Percentiles rank a stretch among this genome's conserved stretches.
Evolutionary conservation across 2,113 vertebrate genomes (phyloP).

Genomic region (Mirza zaza): DNA sequence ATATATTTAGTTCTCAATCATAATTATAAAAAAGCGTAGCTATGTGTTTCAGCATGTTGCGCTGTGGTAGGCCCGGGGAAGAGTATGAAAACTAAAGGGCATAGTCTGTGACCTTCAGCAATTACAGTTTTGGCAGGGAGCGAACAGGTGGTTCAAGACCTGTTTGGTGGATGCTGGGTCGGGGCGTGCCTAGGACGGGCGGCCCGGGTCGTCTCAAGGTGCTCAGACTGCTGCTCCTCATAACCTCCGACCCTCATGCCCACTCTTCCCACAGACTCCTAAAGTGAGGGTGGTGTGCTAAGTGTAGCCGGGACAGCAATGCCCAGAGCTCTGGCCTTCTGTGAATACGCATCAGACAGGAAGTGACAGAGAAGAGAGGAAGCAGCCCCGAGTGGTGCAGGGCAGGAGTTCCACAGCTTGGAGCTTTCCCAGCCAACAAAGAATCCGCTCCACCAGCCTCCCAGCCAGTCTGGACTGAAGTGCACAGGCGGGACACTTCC

Average conservation of each 20-base stretch:
- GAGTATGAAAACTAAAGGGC: background rate
- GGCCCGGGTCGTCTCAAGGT: background rate
- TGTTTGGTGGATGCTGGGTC: background rate
- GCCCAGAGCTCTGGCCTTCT: background rate
- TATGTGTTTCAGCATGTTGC: background rate
- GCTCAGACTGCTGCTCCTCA: background rate
- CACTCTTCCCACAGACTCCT: background rate
- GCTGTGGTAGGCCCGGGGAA: background rate
- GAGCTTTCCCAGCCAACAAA: background rate
- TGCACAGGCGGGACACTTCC: background rate
- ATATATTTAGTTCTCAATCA: background rate
- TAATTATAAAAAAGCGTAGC: background rate
- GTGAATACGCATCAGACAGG: background rate
- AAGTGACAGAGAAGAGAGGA: background rate
- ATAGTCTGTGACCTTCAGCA: background rate
- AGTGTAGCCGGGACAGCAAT: no score
- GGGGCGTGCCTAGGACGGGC: background rate
- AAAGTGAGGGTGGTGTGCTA: background rate
- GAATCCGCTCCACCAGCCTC: no score
- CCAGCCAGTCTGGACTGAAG: background rate
- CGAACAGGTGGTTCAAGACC: background rate
- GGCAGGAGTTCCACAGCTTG: background rate
- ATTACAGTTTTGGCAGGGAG: background rate
- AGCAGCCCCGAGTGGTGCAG: background rate
- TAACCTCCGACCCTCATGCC: background rate